Evolutionary conservation across 2,113 vertebrate species (phyloP).

Genomic region (Toxotes chatareus): DNA sequence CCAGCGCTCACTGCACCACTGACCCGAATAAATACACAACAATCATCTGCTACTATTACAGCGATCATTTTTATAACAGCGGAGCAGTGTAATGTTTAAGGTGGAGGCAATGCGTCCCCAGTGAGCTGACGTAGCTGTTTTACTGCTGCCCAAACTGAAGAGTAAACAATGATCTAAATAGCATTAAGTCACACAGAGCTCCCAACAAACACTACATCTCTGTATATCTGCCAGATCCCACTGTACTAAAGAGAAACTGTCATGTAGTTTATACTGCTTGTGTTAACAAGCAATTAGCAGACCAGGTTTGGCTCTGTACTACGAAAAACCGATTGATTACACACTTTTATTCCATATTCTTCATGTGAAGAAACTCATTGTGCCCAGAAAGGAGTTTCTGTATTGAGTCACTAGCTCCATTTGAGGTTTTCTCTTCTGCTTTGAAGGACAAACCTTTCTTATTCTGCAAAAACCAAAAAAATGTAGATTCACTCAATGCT

Average conservation of each 20-base stretch:
- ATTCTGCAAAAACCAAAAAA: not conserved
- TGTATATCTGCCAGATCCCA: not conserved
- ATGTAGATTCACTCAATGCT: no score
- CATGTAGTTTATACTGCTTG: no score
- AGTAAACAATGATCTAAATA: not conserved
- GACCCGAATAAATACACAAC: not conserved
- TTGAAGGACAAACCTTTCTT: not conserved
- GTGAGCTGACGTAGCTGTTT: not conserved
- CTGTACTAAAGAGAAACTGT: not conserved
- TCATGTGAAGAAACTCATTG: no score
- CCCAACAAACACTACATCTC: not conserved
- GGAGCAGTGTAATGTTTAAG: not conserved
- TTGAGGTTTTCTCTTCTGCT: no score
- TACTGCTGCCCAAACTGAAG: not conserved
- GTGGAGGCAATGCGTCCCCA: not conserved
- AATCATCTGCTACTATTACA: not conserved
- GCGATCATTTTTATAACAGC: not conserved
- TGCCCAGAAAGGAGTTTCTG: not conserved
- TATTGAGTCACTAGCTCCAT: not conserved
- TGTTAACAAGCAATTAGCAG: not conserved
- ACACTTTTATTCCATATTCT: no score
- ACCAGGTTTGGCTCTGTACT: not conserved
- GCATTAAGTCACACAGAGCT: not conserved
- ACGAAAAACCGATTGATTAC: no score
- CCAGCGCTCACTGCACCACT: conserved; percentile 24